Conservation (phyloP, 2,888 invertebrate species). For the Furcula furcula region DNA sequence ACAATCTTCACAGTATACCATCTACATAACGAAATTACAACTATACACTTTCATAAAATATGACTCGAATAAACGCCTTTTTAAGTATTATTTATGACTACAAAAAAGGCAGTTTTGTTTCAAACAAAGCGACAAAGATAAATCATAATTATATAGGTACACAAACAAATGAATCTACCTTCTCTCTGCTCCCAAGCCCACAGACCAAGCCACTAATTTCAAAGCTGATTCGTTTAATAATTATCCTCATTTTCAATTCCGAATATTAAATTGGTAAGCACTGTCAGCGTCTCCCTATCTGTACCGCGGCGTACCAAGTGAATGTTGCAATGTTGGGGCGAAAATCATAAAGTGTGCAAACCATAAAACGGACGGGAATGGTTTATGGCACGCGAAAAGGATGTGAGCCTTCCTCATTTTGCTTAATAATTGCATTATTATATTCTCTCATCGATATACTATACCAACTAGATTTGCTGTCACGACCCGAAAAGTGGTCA, state of each 20-base stretch:
- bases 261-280: conserved; percentile 27
- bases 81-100: not conserved
- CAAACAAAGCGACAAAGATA: not conserved
- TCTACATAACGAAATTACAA: not conserved
- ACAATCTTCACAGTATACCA: too few relatives aligned
- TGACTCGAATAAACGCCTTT: conserved; percentile 4
- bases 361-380: conserved; percentile 53
- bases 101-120: not conserved
- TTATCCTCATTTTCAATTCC: conserved; percentile 7
- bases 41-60: conserved; percentile 3
- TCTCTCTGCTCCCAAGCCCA: not conserved
- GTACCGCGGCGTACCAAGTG: conserved; percentile 30
- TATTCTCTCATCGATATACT: conserved; percentile 53
- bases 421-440: conserved; percentile 67
- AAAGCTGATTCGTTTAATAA: not conserved
- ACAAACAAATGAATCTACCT: conserved; percentile 11
- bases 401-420: conserved; percentile 55
- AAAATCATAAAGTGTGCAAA: conserved; percentile 60
- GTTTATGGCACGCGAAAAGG: conserved; percentile 64
- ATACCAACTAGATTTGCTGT: too few relatives aligned
- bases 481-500: too few relatives aligned
- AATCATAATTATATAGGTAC: not conserved
- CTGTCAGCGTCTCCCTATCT: conserved; percentile 16
- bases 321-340: conserved; percentile 48
- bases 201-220: conserved; percentile 3